Base-by-base conservation (phyloP, 2,888 invertebrate genomes). In the Trachelus iudaicus region DNA sequence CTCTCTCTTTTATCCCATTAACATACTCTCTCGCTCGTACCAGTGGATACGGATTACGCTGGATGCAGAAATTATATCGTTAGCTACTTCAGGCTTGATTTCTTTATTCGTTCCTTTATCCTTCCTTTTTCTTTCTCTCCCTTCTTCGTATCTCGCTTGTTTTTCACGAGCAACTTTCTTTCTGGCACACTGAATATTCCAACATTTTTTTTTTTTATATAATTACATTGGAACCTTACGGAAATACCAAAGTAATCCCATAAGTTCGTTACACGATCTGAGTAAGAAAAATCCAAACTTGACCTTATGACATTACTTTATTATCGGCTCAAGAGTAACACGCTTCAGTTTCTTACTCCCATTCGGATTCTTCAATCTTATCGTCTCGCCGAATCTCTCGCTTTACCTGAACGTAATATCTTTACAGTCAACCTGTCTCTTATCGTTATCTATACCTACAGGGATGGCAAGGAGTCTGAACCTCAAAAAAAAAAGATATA, bases 1-100 rank as follows among this genome's bases (percentile, higher is more conserved):
- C 79, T 56, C 77, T 81, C 85, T 78, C 82, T 77, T 82, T 81
- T 83, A 81, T 82, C 85, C 83, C 85, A 83, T 84, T 84, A 83
- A 84, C 82, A 83, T 83, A 82, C 80, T 84, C 83, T 83, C 77
- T 79, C 76, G 23, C 56, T 56, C 23, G 0, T 15, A 56, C 9
- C 23, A 2, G 2, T 23, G 56, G 9, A 56, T 56, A 23, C 56
- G 75, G 73, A 76, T 76, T 68, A 74, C 73, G 73, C 73, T 78
- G 77, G 81, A 82, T 82, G 23, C 56, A 23, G 56, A 56, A 23
- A 56, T 23, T 56, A 56, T 56, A 56, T 56, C 56, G 56, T 56
- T 23, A 56, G 56, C 56, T 23, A 9, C 56, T 56, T 9, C 56
- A 23, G 23, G 0, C 23, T 9, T 9, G 23, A 23, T 4, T 40